phyloP scores from a whole-genome alignment of 2,888 invertebrate species.

The Zelleria hepariella region DNA sequence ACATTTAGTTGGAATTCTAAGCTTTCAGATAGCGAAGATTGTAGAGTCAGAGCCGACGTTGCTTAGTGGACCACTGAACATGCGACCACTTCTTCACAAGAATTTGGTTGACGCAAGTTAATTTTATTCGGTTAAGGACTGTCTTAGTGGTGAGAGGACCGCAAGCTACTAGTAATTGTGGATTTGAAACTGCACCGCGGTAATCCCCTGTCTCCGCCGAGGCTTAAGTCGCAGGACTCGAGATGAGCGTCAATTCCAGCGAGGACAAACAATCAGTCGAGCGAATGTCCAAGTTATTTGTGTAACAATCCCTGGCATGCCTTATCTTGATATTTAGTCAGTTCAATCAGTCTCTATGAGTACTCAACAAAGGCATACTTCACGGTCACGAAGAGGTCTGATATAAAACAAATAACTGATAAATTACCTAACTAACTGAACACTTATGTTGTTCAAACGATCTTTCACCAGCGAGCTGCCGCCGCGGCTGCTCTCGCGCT shows the following conservation, averaged over 20 bases:
- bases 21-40: too few species aligned
- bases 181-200: slow-evolving; percentile 46
- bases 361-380: slow-evolving; percentile 22
- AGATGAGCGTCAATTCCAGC: background rate
- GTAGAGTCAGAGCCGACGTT: too few species aligned
- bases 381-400: slow-evolving; percentile 18
- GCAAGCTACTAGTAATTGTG: slow-evolving; percentile 61
- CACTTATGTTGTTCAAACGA: slow-evolving; percentile 31
- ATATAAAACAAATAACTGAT: slow-evolving; percentile 50
- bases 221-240: background rate
- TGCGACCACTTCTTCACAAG: too few species aligned
- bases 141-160: slow-evolving; percentile 21
- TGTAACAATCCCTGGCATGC: background rate
- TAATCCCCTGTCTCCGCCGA: slow-evolving; percentile 39
- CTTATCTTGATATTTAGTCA: slow-evolving; percentile 5
- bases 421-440: slow-evolving; percentile 50
- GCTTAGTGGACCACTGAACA: too few species aligned
- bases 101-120: background rate
- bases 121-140: background rate
- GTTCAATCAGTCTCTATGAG: slow-evolving; percentile 15
- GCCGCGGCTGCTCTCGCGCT: slow-evolving; percentile 29
- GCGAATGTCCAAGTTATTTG: background rate
- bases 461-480: slow-evolving; percentile 41
- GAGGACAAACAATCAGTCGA: background rate
- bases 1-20: too few species aligned